Conservation (phyloP, 35 echinoderm and acorn worm genomes). For the Hemicentrotus pulcherrimus region DNA sequence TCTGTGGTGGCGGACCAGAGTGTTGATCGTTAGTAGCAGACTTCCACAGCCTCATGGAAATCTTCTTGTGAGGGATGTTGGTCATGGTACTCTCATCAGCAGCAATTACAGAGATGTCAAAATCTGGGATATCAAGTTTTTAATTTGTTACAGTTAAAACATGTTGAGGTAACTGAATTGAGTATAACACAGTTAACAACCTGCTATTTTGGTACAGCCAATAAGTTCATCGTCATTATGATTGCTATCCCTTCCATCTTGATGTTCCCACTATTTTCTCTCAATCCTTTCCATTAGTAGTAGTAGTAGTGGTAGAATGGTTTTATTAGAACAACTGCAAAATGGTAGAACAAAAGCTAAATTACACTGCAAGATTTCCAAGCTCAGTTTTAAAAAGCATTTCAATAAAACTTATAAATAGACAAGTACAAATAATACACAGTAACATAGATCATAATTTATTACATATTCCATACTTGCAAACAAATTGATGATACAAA, state of each 20-base stretch:
- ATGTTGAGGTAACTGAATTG: background rate
- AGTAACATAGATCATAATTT: too few relatives aligned
- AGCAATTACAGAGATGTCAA: conserved; percentile 69
- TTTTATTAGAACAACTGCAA: too few relatives aligned
- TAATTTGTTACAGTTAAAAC: background rate
- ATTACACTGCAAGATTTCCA: too few relatives aligned
- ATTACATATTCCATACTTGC: too few relatives aligned
- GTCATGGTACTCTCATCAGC: conserved; percentile 72
- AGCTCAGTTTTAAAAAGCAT: too few relatives aligned
- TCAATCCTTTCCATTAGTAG: too few relatives aligned
- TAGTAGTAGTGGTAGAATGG: too few relatives aligned
- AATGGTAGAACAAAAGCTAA: too few relatives aligned
- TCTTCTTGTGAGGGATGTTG: conserved; percentile 48
- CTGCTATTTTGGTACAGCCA: background rate
- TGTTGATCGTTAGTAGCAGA: conserved; percentile 1
- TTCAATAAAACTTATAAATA: too few relatives aligned
- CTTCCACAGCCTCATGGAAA: conserved; percentile 79
- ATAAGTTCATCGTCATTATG: background rate
- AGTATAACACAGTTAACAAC: background rate
- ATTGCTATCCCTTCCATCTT: background rate
- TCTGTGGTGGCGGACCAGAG: conserved; percentile 38
- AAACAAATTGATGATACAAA: too few relatives aligned
- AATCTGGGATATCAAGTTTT: conserved; percentile 56
- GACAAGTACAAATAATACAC: too few relatives aligned
- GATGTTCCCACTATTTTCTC: too few relatives aligned